Percentiles rank a stretch among this genome's conserved stretches.
These are phyloP conservation scores for Stenodera caucasica DNA, from an alignment of 2,888 invertebrate genomes.

Conservation along the genomic window DNA sequence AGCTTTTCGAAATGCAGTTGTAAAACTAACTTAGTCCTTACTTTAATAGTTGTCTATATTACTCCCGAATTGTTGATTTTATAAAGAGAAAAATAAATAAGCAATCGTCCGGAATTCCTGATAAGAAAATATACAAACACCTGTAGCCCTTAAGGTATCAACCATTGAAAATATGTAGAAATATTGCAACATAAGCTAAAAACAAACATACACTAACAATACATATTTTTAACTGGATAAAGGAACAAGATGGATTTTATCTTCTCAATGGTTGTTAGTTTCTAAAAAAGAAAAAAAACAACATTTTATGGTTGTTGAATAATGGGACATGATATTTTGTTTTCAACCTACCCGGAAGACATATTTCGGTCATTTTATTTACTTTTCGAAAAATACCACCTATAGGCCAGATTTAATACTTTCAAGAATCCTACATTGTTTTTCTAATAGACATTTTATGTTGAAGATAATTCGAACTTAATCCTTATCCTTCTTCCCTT, in stretches of 20 bases:
- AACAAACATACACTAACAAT: conserved; percentile 23
- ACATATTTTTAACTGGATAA: conserved; percentile 14
- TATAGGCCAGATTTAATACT: conserved; percentile 8
- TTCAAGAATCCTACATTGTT: no score
- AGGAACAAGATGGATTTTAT: neutral
- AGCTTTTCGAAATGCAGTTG: conserved; percentile 18
- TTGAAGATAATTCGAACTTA: no score
- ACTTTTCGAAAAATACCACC: conserved; percentile 16
- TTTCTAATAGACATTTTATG: no score
- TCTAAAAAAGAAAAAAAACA: conserved; percentile 7
- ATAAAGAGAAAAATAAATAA: neutral
- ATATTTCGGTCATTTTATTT: conserved; percentile 17
- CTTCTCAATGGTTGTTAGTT: conserved; percentile 13
- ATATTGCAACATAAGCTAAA: conserved; percentile 25
- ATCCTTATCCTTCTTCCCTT: no score
- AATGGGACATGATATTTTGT: conserved; percentile 23
- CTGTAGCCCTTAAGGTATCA: conserved; percentile 36
- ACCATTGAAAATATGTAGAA: conserved; percentile 23
- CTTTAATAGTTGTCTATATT: no score
- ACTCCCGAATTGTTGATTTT: no score
- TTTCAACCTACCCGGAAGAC: conserved; percentile 24
- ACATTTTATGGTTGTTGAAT: conserved; percentile 22
- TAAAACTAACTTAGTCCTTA: conserved; percentile 19
- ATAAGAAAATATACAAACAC: conserved; percentile 24
- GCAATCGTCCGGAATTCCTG: neutral